Base-by-base conservation (phyloP, 2,797 vertebrate genomes). In the Uromys caudimaculatus region DNA sequence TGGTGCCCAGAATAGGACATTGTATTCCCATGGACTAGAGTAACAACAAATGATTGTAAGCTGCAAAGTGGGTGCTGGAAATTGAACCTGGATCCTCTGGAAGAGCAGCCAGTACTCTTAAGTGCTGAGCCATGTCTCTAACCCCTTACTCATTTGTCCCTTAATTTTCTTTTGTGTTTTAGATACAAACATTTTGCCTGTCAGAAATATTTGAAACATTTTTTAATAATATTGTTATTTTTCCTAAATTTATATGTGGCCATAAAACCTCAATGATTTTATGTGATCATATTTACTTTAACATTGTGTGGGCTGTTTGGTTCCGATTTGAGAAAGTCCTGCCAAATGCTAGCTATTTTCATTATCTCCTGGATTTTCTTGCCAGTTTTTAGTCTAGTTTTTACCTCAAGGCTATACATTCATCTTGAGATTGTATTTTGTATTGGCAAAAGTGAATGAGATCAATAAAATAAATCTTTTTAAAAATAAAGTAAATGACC, bases 161-260 rank as follows among this genome's bases (percentile, higher is more conserved):
- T 50, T 76, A 90, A 67, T 83, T 32, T 32, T 35, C 12, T 69
- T 62, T 85, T 75, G 23, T 64, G 29, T 91, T 95, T 60, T n/a
- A 78, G 14, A 4, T 91, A 44, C 23, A 52, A 95, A 79, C 3
- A 54, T 44, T 92, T 85, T 67, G 27, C 52, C 12, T 52, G 21
- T 95, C 35, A 64, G 64, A 38, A 89, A 35, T 91, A 81, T 85
- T 96, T 96, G 35, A 92, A 90, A 47, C 52, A 47, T 41, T 91
- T 93, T 93, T 41, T 44, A 92, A 77, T 91, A 44, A 8, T 85
- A 62, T 52, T 94, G 71, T 11, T 81, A 93, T 94, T 16, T 73
- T 47, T 92, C 47, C 38, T 93, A 17, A 79, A 87, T 94, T 75
- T 87, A 32, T 54, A 19, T 77, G 52, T 91, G 89, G 23, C 19